A percentile compares a stretch with the other conserved stretches of the same genome.
Conservation (phyloP, 2,888 invertebrate genomes). For the Mamestra brassicae region DNA sequence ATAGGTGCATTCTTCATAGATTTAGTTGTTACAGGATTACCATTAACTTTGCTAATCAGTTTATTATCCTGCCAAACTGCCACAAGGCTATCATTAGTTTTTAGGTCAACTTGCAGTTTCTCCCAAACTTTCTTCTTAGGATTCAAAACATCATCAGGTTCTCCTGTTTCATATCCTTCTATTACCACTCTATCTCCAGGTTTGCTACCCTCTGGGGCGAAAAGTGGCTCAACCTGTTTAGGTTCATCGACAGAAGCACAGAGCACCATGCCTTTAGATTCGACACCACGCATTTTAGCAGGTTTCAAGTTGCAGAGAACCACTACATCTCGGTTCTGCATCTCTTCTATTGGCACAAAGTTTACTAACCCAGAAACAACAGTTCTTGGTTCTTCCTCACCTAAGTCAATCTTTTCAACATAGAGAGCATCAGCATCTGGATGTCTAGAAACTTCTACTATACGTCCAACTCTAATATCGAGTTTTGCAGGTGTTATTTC, state of each 20-base stretch:
- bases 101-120: slow-evolving; percentile 95
- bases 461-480: slow-evolving; percentile 97
- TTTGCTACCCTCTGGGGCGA: slow-evolving; percentile 94
- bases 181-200: slow-evolving; percentile 96
- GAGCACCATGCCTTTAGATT: slow-evolving; percentile 98
- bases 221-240: slow-evolving; percentile 96
- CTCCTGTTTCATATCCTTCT: slow-evolving; percentile 95
- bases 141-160: slow-evolving; percentile 96
- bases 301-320: slow-evolving; percentile 99
- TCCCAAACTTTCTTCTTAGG: slow-evolving; percentile 99
- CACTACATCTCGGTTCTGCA: slow-evolving; percentile 97
- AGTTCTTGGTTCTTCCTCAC: slow-evolving; percentile 93
- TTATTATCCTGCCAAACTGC: slow-evolving; percentile 97
- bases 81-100: slow-evolving; percentile 93
- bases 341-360: slow-evolving; percentile 96
- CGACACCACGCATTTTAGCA: slow-evolving; percentile 98
- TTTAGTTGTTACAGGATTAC: slow-evolving; percentile 94
- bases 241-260: slow-evolving; percentile 96
- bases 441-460: slow-evolving; percentile 95
- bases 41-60: slow-evolving; percentile 93
- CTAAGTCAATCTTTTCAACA: slow-evolving; percentile 97
- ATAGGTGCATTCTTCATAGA: slow-evolving; percentile 95
- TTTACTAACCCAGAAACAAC: slow-evolving; percentile 98
- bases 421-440: slow-evolving; percentile 98
- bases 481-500: slow-evolving; percentile 94